These are phyloP conservation scores for Drosophila seclusa DNA, from an alignment of 2,888 invertebrate species.

Conservation along the genomic window DNA sequence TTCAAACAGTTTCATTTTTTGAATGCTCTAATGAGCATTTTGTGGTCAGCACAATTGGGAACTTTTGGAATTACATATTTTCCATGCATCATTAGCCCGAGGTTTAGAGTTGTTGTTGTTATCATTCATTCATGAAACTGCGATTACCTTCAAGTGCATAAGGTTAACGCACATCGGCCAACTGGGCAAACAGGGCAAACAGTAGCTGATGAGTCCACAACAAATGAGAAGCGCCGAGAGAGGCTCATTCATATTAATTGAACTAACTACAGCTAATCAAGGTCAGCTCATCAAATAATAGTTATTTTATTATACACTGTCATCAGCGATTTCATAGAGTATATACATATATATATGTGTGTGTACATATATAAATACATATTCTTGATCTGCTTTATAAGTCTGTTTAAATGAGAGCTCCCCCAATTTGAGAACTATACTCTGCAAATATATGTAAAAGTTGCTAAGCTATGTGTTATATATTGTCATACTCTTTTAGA, in stretches of 20 bases:
- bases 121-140: conserved; percentile 62
- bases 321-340: not conserved
- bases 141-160: conserved; percentile 19
- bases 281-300: not conserved
- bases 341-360: not conserved
- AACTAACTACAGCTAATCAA: not conserved
- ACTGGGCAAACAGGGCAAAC: conserved; percentile 24
- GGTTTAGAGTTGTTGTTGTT: conserved; percentile 7
- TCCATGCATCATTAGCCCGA: conserved; percentile 68
- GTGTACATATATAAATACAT: not conserved
- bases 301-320: not conserved
- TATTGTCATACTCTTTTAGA: too few species aligned
- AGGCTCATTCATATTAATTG: not conserved
- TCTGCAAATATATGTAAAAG: too few species aligned
- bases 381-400: not conserved
- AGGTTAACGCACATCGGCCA: conserved; percentile 3
- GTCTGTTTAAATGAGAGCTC: not conserved
- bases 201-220: conserved; percentile 34
- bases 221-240: conserved; percentile 19
- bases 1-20: conserved; percentile 27
- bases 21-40: conserved; percentile 68
- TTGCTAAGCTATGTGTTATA: too few species aligned
- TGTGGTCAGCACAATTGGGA: conserved; percentile 52
- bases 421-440: too few species aligned
- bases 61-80: conserved; percentile 13